Evolutionary conservation across 1,140 invertebrate species (phyloP), one percentile per base, ranked within the genome.

Genomic region (Trinorchestia longiramus): DNA sequence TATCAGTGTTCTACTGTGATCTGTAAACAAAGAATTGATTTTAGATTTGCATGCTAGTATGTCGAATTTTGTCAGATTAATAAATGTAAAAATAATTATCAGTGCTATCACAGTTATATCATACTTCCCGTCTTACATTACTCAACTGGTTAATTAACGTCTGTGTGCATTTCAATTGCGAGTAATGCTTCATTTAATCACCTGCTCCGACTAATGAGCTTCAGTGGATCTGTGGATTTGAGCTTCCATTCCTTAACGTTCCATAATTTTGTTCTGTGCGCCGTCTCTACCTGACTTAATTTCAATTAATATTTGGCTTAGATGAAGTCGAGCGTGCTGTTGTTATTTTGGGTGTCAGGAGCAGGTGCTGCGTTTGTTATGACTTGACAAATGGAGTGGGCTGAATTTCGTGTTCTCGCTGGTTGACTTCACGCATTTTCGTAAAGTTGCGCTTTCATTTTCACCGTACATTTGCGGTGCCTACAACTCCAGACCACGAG

Each of bases 361-460:
- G 92, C 92, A 94, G 88, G 11, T 43, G 88, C 88, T 90, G 88
- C 88, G 88, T 90, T 90, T 42, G 88, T 90, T 90, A 41, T 77
- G 62, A 77, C 62, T 77, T 77, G 15, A 11, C 15, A 77, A 77
- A 77, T 77, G 11, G 62, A 11, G 62, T 77, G 62, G 62, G 62
- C 62, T 77, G 36, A 77, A 77, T 36, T 77, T 77, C 15, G 28
- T 77, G 62, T 15, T 36, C 62, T 3, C 36, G 62, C 62, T 11
- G 62, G 62, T 36, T 77, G 62, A 77, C 62, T 77, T 77, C 62
- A 77, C 62, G 36, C 62, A 36, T 36, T 3, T 3, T 36, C 28
- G 28, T 77, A 28, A 77, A 77, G 62, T 77, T 77, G 62, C 62
- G 62, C 62, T 77, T 77, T 77, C 15, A 36, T 77, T 77, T 77